phyloP scores from a whole-genome alignment of 2,797 vertebrate species.

The Tangara arthus region DNA sequence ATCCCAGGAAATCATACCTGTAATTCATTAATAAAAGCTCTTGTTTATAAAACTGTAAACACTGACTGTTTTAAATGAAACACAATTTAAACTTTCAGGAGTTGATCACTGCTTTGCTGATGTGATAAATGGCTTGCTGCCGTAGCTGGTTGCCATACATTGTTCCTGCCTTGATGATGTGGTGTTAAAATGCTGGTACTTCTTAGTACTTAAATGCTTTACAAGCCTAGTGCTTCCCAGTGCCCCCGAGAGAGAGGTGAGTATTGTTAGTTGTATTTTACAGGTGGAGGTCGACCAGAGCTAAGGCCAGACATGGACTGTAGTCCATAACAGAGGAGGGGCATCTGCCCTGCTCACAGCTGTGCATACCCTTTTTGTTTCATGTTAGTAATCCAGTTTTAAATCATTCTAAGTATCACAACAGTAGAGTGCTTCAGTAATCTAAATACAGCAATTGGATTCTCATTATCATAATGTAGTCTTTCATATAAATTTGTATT shows the following conservation, averaged over 20 bases:
- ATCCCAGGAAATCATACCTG: neutral
- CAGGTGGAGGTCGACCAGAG: neutral
- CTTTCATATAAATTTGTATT: neutral
- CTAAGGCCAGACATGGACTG: neutral
- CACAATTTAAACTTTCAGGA: conserved; percentile 35
- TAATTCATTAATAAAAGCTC: neutral
- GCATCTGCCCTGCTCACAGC: neutral
- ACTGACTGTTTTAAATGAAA: conserved; percentile 13
- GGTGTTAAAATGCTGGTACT: conserved; percentile 16
- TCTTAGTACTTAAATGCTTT: neutral
- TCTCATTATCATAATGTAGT: neutral
- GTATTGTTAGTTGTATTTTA: neutral
- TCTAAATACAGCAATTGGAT: neutral
- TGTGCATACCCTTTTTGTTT: neutral
- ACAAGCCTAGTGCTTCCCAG: conserved; percentile 8
- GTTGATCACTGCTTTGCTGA: conserved; percentile 44
- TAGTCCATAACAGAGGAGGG: neutral
- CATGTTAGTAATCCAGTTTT: neutral
- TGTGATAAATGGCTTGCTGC: conserved; percentile 26
- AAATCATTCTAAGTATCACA: neutral
- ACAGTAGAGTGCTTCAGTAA: neutral
- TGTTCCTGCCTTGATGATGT: conserved; percentile 7
- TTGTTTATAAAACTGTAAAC: neutral
- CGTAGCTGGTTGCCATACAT: neutral
- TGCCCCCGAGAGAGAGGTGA: neutral